phyloP scores from a whole-genome alignment of 1,140 invertebrate species.

The Habropoda laboriosa region DNA sequence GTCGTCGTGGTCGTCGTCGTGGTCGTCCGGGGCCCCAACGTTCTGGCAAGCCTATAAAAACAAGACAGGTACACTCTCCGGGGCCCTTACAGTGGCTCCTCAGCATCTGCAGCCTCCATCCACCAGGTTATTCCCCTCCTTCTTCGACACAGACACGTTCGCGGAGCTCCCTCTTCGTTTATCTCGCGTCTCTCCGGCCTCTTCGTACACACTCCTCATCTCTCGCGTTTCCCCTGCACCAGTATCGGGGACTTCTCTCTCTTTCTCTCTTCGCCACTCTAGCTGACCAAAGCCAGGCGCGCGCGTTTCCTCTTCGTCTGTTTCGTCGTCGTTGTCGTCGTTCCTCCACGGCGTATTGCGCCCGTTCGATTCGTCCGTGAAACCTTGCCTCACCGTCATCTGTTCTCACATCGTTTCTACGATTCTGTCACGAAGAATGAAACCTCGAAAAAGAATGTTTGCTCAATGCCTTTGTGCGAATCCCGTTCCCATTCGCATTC shows the following conservation, averaged over 20 bases:
- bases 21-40: constrained; percentile 67
- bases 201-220: no score
- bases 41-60: constrained; percentile 80
- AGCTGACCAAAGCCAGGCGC: no score
- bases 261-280: no score
- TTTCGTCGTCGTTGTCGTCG: constrained; percentile 24
- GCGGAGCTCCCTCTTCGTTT: constrained; percentile 51
- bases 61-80: constrained; percentile 81
- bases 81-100: constrained; percentile 80
- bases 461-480: constrained; percentile 62
- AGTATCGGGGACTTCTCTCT: no score
- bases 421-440: constrained; percentile 66
- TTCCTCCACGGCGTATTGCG: constrained; percentile 52
- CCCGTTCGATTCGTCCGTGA: constrained; percentile 62
- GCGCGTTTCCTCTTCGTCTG: constrained; percentile 36
- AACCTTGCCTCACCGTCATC: constrained; percentile 63
- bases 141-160: no score
- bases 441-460: constrained; percentile 64
- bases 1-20: constrained; percentile 38
- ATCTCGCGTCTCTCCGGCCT: constrained; percentile 49
- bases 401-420: constrained; percentile 68
- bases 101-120: constrained; percentile 72
- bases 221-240: no score
- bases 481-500: constrained; percentile 58
- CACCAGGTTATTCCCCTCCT: constrained; percentile 56